Evolutionary conservation across 1,140 invertebrate genomes (phyloP).

Genomic region (Charaxes varanes): DNA sequence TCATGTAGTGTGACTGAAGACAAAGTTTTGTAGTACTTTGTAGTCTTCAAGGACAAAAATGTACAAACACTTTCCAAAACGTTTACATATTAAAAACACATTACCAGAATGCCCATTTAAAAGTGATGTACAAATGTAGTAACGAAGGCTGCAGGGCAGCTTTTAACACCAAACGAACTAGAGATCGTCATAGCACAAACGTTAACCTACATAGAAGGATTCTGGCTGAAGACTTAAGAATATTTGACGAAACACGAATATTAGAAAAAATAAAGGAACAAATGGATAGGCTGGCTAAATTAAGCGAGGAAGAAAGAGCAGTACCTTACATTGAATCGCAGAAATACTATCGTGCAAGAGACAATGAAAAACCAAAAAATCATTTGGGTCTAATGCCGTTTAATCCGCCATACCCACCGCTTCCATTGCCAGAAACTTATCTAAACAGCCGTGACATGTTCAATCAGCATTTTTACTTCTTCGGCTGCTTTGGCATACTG

Average conservation of each 20-base stretch:
- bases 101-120: slow-evolving; percentile 96
- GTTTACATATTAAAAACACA: slow-evolving; percentile 96
- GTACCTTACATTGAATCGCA: slow-evolving; percentile 71
- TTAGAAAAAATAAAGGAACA: slow-evolving; percentile 77
- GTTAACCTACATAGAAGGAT: slow-evolving; percentile 93
- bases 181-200: slow-evolving; percentile 95
- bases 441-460: slow-evolving; percentile 61
- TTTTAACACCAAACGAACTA: slow-evolving; percentile 94
- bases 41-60: no score
- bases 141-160: slow-evolving; percentile 97
- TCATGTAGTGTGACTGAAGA: no score
- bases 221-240: slow-evolving; percentile 75
- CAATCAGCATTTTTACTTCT: slow-evolving; percentile 82
- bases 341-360: slow-evolving; percentile 55
- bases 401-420: slow-evolving; percentile 44
- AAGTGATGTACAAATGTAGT: slow-evolving; percentile 96
- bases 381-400: slow-evolving; percentile 48
- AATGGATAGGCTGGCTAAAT: slow-evolving; percentile 79
- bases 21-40: no score
- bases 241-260: slow-evolving; percentile 50
- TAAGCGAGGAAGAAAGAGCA: slow-evolving; percentile 81
- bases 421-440: slow-evolving; percentile 63
- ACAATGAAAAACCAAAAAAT: slow-evolving; percentile 48
- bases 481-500: slow-evolving; percentile 81
- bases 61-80: no score